A percentile compares a stretch with the other conserved stretches of the same genome.
These are phyloP conservation scores for Euplexia lucipara DNA, from an alignment of 2,888 invertebrate species.

Conservation along the genomic window DNA sequence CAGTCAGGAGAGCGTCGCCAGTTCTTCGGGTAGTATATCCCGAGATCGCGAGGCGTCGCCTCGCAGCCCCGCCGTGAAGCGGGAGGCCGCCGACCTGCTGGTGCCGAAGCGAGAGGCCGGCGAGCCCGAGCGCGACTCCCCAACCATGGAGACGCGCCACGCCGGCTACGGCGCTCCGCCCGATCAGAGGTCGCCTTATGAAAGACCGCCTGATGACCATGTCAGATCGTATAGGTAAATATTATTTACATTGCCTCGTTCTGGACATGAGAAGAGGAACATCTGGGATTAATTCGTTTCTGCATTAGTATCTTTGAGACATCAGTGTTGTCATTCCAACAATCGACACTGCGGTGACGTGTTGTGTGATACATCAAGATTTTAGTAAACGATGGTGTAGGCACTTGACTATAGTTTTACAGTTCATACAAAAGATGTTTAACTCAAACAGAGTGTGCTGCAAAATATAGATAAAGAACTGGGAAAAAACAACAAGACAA, in stretches of 20 bases:
- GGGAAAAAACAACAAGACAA: neutral
- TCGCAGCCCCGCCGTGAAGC: slow-evolving; percentile 86
- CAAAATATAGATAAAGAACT: no score
- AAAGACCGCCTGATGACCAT: slow-evolving; percentile 92
- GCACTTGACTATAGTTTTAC: neutral
- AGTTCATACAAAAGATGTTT: neutral
- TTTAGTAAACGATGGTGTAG: neutral
- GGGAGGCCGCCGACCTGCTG: slow-evolving; percentile 90
- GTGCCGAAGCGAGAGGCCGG: slow-evolving; percentile 93
- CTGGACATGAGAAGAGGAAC: neutral
- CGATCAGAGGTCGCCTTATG: slow-evolving; percentile 93
- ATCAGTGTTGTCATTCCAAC: neutral
- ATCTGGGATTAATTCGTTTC: neutral
- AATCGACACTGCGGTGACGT: no score
- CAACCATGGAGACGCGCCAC: slow-evolving; percentile 94
- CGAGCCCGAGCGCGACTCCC: slow-evolving; percentile 93
- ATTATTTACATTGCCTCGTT: neutral
- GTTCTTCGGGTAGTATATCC: slow-evolving; percentile 66
- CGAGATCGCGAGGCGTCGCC: slow-evolving; percentile 80
- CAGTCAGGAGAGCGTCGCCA: slow-evolving; percentile 59
- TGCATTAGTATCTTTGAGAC: neutral
- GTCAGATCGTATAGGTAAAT: slow-evolving; percentile 90
- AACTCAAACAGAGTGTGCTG: no score
- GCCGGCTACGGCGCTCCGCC: slow-evolving; percentile 93
- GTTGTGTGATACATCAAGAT: neutral